Base-by-base conservation (phyloP, 2,797 vertebrate species). In the Bucorvus abyssinicus region DNA sequence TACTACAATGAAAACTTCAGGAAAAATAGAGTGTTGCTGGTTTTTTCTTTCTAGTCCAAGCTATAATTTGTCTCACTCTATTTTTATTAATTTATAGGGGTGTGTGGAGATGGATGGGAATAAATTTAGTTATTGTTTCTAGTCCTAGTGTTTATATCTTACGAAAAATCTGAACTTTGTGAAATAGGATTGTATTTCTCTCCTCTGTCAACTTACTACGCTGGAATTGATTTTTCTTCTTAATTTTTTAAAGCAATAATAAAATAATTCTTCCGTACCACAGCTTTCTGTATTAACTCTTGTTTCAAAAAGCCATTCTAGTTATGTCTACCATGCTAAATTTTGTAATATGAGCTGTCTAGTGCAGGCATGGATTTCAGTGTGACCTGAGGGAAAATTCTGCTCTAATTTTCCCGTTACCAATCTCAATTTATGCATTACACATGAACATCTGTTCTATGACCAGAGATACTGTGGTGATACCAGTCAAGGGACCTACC, bases 391-490 rank as follows among this genome's bases (percentile, higher is more conserved):
- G 36, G n/a, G 60, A 60, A 91, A 87, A 70, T 40, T 59, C 19
- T 83, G 12, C 44, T 63, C 15, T 75, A 22, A 20, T 68, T 95
- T 77, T 90, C 12, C 36, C 7, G 29, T 42, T 63, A 34, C 22
- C 9, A 19, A 3, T 40, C 47, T 24, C 34, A 40, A 14, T 86
- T 90, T 60, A 45, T 81, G 20, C 38, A 24, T 81, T 64, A 57
- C 27, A 78, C 27, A 61, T 17, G 47, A 73, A 61, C 9, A 55
- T 11, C 20, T 82, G 3, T 17, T 76, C 56, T 56, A 10, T 56
- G 45, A 71, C 12, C 14, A 60, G 32, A 81, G 32, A 32, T 44
- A 22, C 40, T 34, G 32, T 0, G 0, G 32, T 90, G 34, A 1
- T 57, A 70, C 6, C 40, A 84, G 24, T 75, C 42, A 64, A 50